Percentiles rank a stretch among this genome's conserved stretches.
phyloP scores from a whole-genome alignment of 2,113 vertebrate genomes.

The Vireo altiloquus region DNA sequence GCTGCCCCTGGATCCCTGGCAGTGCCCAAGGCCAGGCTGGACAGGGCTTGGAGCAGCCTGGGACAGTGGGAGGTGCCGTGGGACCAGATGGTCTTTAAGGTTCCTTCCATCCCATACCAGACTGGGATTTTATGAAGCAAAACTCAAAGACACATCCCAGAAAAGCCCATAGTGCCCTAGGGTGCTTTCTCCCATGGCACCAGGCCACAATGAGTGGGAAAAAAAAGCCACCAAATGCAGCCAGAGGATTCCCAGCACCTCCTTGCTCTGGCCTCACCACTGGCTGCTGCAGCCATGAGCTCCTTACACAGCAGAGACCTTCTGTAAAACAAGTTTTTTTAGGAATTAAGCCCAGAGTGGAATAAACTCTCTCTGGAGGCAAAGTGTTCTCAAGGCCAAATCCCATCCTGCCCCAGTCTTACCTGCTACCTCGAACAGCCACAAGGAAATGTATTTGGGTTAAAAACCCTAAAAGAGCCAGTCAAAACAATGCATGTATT shows the following conservation, averaged over 20 bases:
- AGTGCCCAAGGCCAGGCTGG: fast-evolving
- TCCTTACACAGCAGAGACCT: neutral
- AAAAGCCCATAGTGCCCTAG: neutral
- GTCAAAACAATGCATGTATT: neutral
- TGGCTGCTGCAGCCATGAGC: neutral
- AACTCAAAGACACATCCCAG: fast-evolving
- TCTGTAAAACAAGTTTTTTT: neutral
- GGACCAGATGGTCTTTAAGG: neutral
- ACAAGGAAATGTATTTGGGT: neutral
- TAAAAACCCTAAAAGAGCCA: neutral
- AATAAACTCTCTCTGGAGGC: neutral
- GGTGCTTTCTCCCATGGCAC: fast-evolving
- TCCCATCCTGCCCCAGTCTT: neutral
- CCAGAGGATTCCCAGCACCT: neutral
- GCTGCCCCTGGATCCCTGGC: neutral
- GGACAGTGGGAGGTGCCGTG: fast-evolving
- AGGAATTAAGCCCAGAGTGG: neutral
- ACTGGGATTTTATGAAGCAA: neutral
- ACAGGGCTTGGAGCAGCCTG: fast-evolving
- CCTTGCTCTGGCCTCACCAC: neutral
- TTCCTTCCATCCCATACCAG: neutral
- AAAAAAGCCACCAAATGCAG: neutral
- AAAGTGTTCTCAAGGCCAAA: neutral
- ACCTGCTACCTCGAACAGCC: neutral
- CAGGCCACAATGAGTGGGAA: fast-evolving